Conservation (phyloP, 2,888 invertebrate species). For the Celastrina argiolus region DNA sequence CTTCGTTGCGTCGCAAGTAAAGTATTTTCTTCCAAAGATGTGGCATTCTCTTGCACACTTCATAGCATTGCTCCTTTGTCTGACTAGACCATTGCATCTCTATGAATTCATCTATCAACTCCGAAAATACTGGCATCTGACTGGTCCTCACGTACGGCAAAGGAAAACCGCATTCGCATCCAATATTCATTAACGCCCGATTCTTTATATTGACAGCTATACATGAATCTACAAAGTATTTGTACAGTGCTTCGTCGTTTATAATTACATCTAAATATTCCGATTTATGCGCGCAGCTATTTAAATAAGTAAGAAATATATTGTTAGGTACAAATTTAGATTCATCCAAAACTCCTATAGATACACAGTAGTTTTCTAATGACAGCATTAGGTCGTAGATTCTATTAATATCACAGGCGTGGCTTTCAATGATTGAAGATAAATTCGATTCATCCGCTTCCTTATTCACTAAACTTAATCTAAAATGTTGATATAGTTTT, state of each 20-base stretch:
- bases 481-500: constrained; percentile 65
- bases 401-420: constrained; percentile 68
- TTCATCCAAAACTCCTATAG: constrained; percentile 58
- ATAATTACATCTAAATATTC: constrained; percentile 54
- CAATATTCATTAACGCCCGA: constrained; percentile 56
- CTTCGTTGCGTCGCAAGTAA: constrained; percentile 65
- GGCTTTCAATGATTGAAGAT: constrained; percentile 59
- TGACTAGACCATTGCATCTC: constrained; percentile 67
- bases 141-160: constrained; percentile 67
- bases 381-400: constrained; percentile 60
- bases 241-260: constrained; percentile 60
- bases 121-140: constrained; percentile 67
- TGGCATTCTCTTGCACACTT: constrained; percentile 79
- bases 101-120: constrained; percentile 77
- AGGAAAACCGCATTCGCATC: constrained; percentile 80
- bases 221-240: constrained; percentile 78
- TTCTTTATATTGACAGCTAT: constrained; percentile 72
- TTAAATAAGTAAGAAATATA: constrained; percentile 65
- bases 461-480: constrained; percentile 64
- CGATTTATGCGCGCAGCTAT: constrained; percentile 44
- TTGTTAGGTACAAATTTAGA: constrained; percentile 61
- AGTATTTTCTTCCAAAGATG: constrained; percentile 80
- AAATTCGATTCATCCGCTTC: constrained; percentile 61
- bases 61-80: constrained; percentile 64
- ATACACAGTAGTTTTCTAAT: constrained; percentile 63